These are phyloP conservation scores for Mesitornis unicolor DNA, from an alignment of 2,113 vertebrate species.

Conservation along the genomic window DNA sequence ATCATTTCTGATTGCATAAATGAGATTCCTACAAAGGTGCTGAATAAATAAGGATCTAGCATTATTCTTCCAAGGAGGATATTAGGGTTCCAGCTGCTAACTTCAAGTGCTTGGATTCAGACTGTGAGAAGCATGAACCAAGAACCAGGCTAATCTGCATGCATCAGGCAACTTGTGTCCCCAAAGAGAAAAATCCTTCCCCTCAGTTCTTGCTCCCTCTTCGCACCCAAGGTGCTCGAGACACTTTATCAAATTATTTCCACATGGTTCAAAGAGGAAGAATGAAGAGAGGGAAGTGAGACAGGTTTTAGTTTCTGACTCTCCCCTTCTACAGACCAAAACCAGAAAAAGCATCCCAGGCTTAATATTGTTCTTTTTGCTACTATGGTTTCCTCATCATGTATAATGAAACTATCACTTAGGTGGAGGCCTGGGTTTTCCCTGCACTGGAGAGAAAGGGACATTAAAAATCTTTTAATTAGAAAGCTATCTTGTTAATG, in stretches of 20 bases:
- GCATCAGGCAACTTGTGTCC: neutral
- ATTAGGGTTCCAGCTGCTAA: neutral
- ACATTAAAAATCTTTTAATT: neutral
- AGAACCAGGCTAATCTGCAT: neutral
- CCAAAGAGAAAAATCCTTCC: neutral
- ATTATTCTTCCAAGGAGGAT: neutral
- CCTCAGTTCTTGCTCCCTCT: neutral
- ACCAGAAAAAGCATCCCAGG: neutral
- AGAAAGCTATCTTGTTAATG: neutral
- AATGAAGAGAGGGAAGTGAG: neutral
- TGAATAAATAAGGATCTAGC: neutral
- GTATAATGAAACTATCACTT: neutral
- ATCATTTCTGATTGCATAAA: neutral
- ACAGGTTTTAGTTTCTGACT: neutral
- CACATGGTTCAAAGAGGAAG: neutral
- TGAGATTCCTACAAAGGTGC: neutral
- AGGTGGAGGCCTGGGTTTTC: neutral
- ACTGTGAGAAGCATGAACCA: neutral
- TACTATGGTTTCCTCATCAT: neutral
- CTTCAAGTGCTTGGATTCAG: neutral
- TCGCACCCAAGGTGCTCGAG: neutral
- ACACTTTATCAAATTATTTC: neutral
- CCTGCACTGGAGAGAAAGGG: neutral
- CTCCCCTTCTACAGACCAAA: neutral
- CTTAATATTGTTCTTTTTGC: neutral